Conservation (phyloP, 2,888 invertebrate genomes). For the Pammene aurita region DNA sequence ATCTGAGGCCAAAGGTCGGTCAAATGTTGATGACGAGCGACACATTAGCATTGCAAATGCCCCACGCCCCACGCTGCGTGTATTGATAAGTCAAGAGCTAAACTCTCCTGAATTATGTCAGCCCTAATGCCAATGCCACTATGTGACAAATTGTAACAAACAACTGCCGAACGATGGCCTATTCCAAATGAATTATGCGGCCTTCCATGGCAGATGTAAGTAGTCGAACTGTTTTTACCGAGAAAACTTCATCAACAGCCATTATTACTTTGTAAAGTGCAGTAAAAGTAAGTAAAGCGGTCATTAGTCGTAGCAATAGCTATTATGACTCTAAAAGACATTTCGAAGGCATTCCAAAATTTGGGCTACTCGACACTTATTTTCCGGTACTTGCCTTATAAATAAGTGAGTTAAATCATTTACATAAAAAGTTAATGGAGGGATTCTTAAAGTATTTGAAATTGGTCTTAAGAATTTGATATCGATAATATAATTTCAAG, state of each 20-base stretch:
- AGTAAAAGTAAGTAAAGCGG: slow-evolving; percentile 64
- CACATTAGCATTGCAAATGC: slow-evolving; percentile 54
- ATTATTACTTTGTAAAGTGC: slow-evolving; percentile 69
- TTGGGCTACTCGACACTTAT: slow-evolving; percentile 10
- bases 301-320: slow-evolving; percentile 59
- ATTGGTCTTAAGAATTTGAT: not conserved
- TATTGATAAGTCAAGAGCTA: slow-evolving; percentile 50
- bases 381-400: not conserved
- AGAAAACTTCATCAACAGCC: slow-evolving; percentile 63
- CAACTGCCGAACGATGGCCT: slow-evolving; percentile 49
- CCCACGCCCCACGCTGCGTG: slow-evolving; percentile 44
- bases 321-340: slow-evolving; percentile 38
- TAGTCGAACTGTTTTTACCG: slow-evolving; percentile 54
- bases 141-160: slow-evolving; percentile 45
- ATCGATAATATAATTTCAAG: no score
- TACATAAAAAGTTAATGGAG: not conserved
- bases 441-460: not conserved
- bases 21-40: slow-evolving; percentile 48
- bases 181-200: slow-evolving; percentile 49
- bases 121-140: slow-evolving; percentile 41
- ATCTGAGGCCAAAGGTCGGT: slow-evolving; percentile 47
- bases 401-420: not conserved
- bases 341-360: slow-evolving; percentile 28
- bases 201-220: slow-evolving; percentile 45
- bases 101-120: slow-evolving; percentile 44